Evolutionary conservation across 2,797 vertebrate species (phyloP), one percentile per base, ranked within the genome.

Genomic region (Setipinna tenuifilis): DNA sequence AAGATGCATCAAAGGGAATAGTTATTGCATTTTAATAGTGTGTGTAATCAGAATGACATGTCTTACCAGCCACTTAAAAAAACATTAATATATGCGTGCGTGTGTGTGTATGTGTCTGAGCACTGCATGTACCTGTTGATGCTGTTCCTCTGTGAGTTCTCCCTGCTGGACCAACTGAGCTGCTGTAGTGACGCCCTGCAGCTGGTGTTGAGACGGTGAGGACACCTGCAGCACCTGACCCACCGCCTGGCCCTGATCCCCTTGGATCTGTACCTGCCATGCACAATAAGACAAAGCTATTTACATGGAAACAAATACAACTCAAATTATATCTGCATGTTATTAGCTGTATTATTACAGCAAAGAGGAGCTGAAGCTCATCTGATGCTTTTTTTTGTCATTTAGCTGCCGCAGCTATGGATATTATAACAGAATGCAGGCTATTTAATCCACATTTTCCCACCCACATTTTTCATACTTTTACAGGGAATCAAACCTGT

Each of bases 71-170:
- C 35, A 19, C 17, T 41, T 41, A n/a, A n/a, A n/a, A n/a, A n/a
- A n/a, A n/a, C n/a, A n/a, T n/a, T n/a, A n/a, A n/a, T n/a, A n/a
- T n/a, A n/a, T n/a, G n/a, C n/a, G n/a, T n/a, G n/a, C n/a, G n/a
- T n/a, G n/a, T n/a, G n/a, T n/a, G n/a, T 41, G 82, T 6, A 44
- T 23, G 0, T 17, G 25, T 25, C 23, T 65, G 21, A 65, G 25
- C n/a, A 10, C 61, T 16, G 28, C 7, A 0, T 57, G 83, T 90
- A 96, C 96, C 94, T 99, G 98, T 91, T 99, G 98, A 87, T 99
- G 98, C 83, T 99, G 98, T 61, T 99, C 98, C 88, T 99, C 98
- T 61, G 97, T 98, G 48, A 99, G 97, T 88, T 99, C 98, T 0
- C 97, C 96, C 0, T 98, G 98, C 87, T 99, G 98, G 89, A 99